phyloP scores from a whole-genome alignment of 1,140 invertebrate genomes.

The Sitobion miscanthi region DNA sequence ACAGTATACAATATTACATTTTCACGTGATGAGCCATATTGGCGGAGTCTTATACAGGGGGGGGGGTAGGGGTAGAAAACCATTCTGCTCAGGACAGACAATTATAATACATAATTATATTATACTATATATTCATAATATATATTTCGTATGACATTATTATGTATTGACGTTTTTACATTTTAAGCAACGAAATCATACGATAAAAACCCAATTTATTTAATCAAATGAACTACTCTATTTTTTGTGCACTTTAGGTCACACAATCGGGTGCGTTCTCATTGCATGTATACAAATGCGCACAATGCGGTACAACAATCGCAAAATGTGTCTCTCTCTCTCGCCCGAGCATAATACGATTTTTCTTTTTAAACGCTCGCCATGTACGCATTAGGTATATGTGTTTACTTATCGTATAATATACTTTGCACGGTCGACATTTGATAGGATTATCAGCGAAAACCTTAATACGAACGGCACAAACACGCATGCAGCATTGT shows the following conservation, averaged over 20 bases:
- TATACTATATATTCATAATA: no score
- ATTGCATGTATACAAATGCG: background rate
- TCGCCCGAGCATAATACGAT: background rate
- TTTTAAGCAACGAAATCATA: background rate
- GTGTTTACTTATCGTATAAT: background rate
- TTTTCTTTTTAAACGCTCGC: background rate
- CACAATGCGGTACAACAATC: background rate
- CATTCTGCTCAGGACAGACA: background rate
- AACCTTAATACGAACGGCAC: constrained; percentile 20
- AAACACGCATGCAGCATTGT: background rate
- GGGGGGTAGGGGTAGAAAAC: no score
- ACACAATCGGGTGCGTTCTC: no score
- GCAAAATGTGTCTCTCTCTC: background rate
- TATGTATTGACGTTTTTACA: background rate
- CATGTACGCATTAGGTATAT: background rate
- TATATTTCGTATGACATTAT: no score
- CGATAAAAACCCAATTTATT: background rate
- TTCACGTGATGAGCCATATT: background rate
- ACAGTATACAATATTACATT: background rate
- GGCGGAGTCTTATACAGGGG: no score
- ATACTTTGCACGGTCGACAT: constrained; percentile 47
- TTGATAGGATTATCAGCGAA: constrained; percentile 52
- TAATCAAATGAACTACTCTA: background rate
- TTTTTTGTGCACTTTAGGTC: no score
- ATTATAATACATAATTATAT: no score